Conservation (phyloP, 2,888 invertebrate genomes). For the Eurytoma adleriae region DNA sequence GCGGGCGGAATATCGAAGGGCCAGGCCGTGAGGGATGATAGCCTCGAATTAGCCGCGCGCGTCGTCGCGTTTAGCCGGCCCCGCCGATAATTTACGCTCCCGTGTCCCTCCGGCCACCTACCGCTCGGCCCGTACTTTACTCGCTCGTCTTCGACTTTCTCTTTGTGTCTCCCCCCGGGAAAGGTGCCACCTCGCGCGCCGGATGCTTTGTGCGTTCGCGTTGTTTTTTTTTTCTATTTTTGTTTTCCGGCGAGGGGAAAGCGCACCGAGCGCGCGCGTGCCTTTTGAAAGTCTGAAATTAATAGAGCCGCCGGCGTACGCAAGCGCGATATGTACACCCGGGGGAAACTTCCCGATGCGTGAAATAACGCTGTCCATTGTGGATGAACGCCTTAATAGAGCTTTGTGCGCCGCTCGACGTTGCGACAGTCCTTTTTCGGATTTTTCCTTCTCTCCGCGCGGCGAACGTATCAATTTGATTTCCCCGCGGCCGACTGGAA, state of each 20-base stretch:
- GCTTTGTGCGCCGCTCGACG: slow-evolving; percentile 10
- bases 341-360: slow-evolving; percentile 29
- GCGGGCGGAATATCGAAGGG: slow-evolving; percentile 33
- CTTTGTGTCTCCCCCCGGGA: slow-evolving; percentile 30
- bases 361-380: slow-evolving; percentile 32
- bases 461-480: neutral
- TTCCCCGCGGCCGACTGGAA: neutral
- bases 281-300: slow-evolving; percentile 28
- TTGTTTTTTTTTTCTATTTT: slow-evolving; percentile 1
- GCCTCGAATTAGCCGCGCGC: slow-evolving; percentile 17
- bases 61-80: neutral
- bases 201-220: neutral
- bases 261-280: neutral
- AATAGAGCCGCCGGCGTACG: neutral
- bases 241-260: neutral
- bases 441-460: neutral
- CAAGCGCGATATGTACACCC: neutral
- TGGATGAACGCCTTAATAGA: slow-evolving; percentile 29
- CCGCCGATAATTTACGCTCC: neutral
- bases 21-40: slow-evolving; percentile 17
- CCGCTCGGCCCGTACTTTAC: neutral
- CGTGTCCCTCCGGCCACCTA: neutral
- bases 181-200: neutral
- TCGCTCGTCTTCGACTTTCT: slow-evolving; percentile 29
- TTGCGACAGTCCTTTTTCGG: slow-evolving; percentile 2